phyloP scores from a whole-genome alignment of 2,797 vertebrate genomes.

The Gadopsis marmoratus region DNA sequence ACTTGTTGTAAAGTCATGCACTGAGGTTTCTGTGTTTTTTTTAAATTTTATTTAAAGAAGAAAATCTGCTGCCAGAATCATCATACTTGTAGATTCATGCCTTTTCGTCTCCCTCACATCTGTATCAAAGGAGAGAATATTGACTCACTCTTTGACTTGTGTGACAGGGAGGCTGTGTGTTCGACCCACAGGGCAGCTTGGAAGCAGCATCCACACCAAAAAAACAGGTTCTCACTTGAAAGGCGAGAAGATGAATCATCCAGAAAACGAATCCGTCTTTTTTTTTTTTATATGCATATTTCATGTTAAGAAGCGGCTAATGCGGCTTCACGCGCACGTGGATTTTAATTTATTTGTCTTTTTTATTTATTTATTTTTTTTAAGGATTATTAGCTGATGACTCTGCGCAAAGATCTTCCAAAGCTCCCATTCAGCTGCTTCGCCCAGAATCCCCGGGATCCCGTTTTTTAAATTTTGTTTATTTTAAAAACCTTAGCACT shows the following conservation, averaged over 20 bases:
- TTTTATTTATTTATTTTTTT: conserved; percentile 56
- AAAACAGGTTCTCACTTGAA: conserved; percentile 43
- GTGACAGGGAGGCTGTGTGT: conserved; percentile 34
- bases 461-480: too few species aligned
- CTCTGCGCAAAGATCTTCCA: conserved; percentile 54
- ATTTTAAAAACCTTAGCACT: conserved; percentile 37
- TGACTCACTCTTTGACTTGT: conserved; percentile 58
- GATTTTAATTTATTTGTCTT: too few species aligned
- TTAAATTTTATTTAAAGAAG: conserved; percentile 19
- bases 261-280: conserved; percentile 36
- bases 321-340: conserved; percentile 48
- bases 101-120: conserved; percentile 5
- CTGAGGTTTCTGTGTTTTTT: conserved; percentile 35
- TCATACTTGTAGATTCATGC: conserved; percentile 14
- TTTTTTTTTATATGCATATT: conserved; percentile 55
- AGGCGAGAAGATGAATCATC: conserved; percentile 50
- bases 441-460: conserved; percentile 57
- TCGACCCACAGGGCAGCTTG: conserved; percentile 58
- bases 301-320: conserved; percentile 48
- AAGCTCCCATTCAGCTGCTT: conserved; percentile 64
- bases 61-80: neutral
- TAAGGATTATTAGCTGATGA: conserved; percentile 76
- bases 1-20: conserved; percentile 40
- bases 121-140: conserved; percentile 16
- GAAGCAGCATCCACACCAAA: conserved; percentile 54